These are phyloP conservation scores for Nephila pilipes DNA, from an alignment of 1,140 invertebrate genomes.

Conservation along the genomic window DNA sequence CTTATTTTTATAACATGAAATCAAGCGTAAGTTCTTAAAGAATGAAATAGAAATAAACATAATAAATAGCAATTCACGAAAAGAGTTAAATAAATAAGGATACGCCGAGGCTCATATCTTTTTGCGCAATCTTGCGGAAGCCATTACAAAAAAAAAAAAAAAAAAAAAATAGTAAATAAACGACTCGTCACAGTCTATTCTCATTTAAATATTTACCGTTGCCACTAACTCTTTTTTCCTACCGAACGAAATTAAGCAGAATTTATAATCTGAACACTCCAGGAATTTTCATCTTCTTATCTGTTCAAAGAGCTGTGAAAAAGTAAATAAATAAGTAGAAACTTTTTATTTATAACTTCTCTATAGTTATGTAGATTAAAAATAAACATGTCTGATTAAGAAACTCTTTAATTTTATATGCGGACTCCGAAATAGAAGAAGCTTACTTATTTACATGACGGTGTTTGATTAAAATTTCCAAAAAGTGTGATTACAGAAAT, in stretches of 20 bases:
- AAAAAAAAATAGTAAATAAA: neutral
- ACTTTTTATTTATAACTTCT: neutral
- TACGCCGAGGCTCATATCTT: too few relatives aligned
- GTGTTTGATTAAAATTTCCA: neutral
- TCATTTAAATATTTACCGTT: slow-evolving; percentile 1
- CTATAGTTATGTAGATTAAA: neutral
- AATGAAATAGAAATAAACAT: too few relatives aligned
- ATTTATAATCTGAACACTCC: neutral
- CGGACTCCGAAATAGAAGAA: neutral
- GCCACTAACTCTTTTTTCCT: neutral
- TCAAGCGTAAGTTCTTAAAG: too few relatives aligned
- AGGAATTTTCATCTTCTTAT: neutral
- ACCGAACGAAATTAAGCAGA: neutral
- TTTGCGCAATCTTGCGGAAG: neutral
- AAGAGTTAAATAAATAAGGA: too few relatives aligned
- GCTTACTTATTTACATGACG: neutral
- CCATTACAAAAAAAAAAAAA: neutral
- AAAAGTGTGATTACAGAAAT: neutral
- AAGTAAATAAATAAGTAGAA: neutral
- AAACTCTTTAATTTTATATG: neutral
- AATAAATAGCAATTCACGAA: too few relatives aligned
- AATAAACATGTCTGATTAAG: neutral
- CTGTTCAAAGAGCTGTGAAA: neutral
- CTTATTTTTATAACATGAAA: too few relatives aligned
- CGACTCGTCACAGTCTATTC: neutral